Evolutionary conservation across 1,140 invertebrate genomes (phyloP).

Genomic region (Phocides pigmalion): DNA sequence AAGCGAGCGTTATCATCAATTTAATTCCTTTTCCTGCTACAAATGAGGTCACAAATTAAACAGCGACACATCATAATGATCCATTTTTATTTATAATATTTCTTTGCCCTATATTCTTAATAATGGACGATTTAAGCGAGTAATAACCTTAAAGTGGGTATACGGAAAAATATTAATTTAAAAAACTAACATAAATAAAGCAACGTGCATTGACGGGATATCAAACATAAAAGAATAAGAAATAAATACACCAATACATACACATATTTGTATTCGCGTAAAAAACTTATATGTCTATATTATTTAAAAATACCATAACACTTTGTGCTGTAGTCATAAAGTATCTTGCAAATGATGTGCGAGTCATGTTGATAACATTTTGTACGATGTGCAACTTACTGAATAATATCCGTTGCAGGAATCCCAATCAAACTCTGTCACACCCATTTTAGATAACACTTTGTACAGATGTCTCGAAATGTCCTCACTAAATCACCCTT

Average conservation of each 20-base stretch:
- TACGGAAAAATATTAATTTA: background rate
- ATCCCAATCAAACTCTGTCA: slow-evolving; percentile 78
- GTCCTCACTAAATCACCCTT: slow-evolving; percentile 54
- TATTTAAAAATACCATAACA: too few species aligned
- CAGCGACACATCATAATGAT: slow-evolving; percentile 47
- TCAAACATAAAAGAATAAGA: background rate
- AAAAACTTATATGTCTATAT: too few species aligned
- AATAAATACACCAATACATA: too few species aligned
- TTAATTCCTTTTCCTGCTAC: slow-evolving; percentile 77
- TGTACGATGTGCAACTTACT: slow-evolving; percentile 52
- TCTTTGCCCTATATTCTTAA: background rate
- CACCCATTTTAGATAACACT: slow-evolving; percentile 72
- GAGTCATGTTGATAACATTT: too few species aligned
- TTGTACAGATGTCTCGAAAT: slow-evolving; percentile 50
- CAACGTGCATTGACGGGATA: slow-evolving; percentile 4
- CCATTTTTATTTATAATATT: background rate
- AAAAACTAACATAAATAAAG: background rate
- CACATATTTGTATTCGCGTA: too few species aligned
- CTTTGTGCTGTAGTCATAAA: too few species aligned
- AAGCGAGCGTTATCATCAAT: slow-evolving; percentile 69
- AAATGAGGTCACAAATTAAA: slow-evolving; percentile 80
- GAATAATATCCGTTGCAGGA: slow-evolving; percentile 76
- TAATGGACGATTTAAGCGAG: background rate
- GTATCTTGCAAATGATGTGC: too few species aligned
- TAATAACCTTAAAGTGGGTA: background rate